Percentiles rank a stretch among this genome's conserved stretches.
phyloP scores from a whole-genome alignment of 92 coral and sea anemone species.

The Galaxea fascicularis region DNA sequence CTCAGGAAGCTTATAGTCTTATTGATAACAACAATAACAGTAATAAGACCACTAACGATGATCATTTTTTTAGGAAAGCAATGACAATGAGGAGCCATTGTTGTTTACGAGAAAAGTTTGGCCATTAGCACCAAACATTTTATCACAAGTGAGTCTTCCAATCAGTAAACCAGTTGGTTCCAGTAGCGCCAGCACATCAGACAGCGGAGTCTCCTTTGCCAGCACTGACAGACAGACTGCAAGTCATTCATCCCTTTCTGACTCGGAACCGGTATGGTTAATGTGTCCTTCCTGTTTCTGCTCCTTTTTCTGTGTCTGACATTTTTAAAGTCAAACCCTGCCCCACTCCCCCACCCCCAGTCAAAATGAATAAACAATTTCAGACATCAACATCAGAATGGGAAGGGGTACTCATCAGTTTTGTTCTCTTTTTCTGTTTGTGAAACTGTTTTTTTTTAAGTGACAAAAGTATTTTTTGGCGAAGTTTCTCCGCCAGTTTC shows the following conservation, averaged over 20 bases:
- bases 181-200: constrained; percentile 37
- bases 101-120: constrained; percentile 61
- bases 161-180: constrained; percentile 29
- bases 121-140: constrained; percentile 21
- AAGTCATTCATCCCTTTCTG: constrained; percentile 33
- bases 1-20: too few species aligned
- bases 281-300: background rate
- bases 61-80: constrained; percentile 41
- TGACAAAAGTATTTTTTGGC: too few species aligned
- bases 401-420: too few species aligned
- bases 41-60: background rate
- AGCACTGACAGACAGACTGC: constrained; percentile 27
- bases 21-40: background rate
- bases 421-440: too few species aligned
- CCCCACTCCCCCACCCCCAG: too few species aligned
- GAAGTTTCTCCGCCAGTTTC: too few species aligned
- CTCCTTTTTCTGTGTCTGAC: background rate
- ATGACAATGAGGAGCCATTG: constrained; percentile 69
- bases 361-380: too few species aligned
- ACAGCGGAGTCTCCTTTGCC: constrained; percentile 45
- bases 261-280: constrained; percentile 40
- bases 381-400: too few species aligned
- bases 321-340: background rate
- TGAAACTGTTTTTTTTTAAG: too few species aligned
- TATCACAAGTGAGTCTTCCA: background rate